These are phyloP conservation scores for Nomada goodeniana DNA, from an alignment of 2,888 invertebrate genomes.

Conservation along the genomic window DNA sequence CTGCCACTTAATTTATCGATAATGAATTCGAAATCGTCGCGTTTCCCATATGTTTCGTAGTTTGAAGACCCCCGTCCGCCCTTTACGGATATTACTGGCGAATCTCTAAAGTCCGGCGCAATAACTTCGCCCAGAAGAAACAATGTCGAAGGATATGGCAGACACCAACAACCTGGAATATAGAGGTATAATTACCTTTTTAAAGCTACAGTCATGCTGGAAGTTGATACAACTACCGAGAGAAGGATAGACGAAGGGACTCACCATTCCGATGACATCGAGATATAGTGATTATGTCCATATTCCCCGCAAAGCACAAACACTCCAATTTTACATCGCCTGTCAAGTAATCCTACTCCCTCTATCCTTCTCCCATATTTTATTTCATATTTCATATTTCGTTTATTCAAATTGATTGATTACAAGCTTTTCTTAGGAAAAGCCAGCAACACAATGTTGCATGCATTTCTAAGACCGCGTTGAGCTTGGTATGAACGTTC, in stretches of 20 bases:
- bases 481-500: slow-evolving; percentile 70
- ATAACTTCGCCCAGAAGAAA: slow-evolving; percentile 26
- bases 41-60: slow-evolving; percentile 28
- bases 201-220: slow-evolving; percentile 11
- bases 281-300: slow-evolving; percentile 62
- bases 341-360: slow-evolving; percentile 74
- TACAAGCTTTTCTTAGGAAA: slow-evolving; percentile 2
- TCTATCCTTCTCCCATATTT: slow-evolving; percentile 83
- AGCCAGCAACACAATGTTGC: slow-evolving; percentile 3
- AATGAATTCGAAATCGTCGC: slow-evolving; percentile 59
- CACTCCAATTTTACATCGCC: slow-evolving; percentile 71
- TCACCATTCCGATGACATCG: slow-evolving; percentile 79
- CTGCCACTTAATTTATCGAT: slow-evolving; percentile 72
- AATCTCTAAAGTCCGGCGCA: slow-evolving; percentile 1
- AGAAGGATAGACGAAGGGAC: slow-evolving; percentile 84
- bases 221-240: slow-evolving; percentile 77
- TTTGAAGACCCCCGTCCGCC: slow-evolving; percentile 12
- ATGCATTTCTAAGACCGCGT: slow-evolving; percentile 22
- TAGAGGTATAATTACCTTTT: slow-evolving; percentile 16
- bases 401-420: slow-evolving; percentile 34
- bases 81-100: neutral
- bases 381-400: slow-evolving; percentile 51
- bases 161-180: slow-evolving; percentile 76
- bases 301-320: slow-evolving; percentile 73
- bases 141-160: slow-evolving; percentile 57